A percentile compares a stretch with the other conserved stretches of the same genome.
phyloP scores from a whole-genome alignment of 1,140 invertebrate genomes.

The Drosophila insularis region DNA sequence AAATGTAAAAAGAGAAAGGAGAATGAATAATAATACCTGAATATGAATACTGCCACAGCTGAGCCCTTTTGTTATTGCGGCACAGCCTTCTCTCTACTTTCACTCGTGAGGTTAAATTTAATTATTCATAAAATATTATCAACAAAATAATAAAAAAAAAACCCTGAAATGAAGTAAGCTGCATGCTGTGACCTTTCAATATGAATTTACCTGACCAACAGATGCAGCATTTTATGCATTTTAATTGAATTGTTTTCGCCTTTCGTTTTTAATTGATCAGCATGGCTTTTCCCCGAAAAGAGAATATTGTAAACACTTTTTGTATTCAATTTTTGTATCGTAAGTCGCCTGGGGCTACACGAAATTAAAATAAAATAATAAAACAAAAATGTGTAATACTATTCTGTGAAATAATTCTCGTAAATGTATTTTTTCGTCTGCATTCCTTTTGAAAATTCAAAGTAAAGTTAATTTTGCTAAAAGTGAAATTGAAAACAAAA shows the following conservation, averaged over 20 bases:
- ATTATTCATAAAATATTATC: conserved; percentile 11
- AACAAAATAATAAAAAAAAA: not conserved
- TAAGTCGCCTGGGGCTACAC: too few species aligned
- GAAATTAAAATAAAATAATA: too few species aligned
- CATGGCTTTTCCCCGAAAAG: not conserved
- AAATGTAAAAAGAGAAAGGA: conserved; percentile 14
- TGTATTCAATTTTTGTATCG: too few species aligned
- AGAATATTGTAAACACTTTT: too few species aligned
- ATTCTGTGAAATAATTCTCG: too few species aligned
- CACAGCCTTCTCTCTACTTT: not conserved
- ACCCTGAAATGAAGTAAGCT: not conserved
- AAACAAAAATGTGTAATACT: too few species aligned
- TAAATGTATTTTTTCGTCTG: too few species aligned
- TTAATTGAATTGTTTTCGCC: conserved; percentile 7
- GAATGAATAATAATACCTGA: not conserved
- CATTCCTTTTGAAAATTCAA: too few species aligned
- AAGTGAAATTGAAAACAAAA: too few species aligned
- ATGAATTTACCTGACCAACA: not conserved
- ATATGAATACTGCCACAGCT: conserved; percentile 14
- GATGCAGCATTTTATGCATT: not conserved
- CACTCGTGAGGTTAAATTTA: not conserved
- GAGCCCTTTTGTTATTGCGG: not conserved
- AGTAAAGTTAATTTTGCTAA: too few species aligned
- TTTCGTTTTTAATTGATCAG: conserved; percentile 2
- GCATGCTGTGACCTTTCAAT: conserved; percentile 3